Base-by-base conservation (phyloP, 2,797 vertebrate genomes). In the Hozukius guyotensis region DNA sequence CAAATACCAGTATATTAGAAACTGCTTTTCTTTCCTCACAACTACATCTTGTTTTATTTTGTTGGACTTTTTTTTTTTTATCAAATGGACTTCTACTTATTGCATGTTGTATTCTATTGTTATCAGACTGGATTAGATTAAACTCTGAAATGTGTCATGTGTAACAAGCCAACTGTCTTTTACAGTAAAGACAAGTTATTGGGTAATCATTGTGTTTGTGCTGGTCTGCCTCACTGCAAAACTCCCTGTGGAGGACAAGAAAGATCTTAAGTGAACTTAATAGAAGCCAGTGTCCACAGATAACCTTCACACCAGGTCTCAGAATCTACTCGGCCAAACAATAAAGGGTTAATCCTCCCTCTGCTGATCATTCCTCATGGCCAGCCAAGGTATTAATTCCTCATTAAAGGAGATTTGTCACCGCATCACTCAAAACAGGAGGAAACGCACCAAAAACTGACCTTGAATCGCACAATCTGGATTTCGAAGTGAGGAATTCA, bases 361-460 rank as follows among this genome's bases (percentile, higher is more conserved):
- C 90, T 93, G 92, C 89, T 92, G 90, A 94, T 93, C 91, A 80
- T 78, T 84, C 72, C 78, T 80, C 65, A 46, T 67, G 74, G 32
- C 42, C 80, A 80, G 79, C 90, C 89, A 88, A 89, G 89, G 90
- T 73, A 93, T 93, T 92, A 94, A 95, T 92, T 93, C 91, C 92
- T 95, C 92, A 95, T 96, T 95, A 95, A 86, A 90, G 88, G 90
- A 90, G 91, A 95, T 96, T 95, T 94, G 70, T 94, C 92, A 90
- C 92, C 2, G 64, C 91, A 94, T 92, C 85, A 84, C 91, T 93
- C 91, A 94, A 89, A 84, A 84, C 59, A 80, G 59, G 62, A 66
- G 82, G 71, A 82, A 49, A 56, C 0, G 5, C 42, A 80, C 10
- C 18, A 66, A 78, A 79, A 57, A 1, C 32, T 59, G 65, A 82